These are phyloP conservation scores for Cistogaster globosa DNA, from an alignment of 2,888 invertebrate genomes.

Conservation along the genomic window DNA sequence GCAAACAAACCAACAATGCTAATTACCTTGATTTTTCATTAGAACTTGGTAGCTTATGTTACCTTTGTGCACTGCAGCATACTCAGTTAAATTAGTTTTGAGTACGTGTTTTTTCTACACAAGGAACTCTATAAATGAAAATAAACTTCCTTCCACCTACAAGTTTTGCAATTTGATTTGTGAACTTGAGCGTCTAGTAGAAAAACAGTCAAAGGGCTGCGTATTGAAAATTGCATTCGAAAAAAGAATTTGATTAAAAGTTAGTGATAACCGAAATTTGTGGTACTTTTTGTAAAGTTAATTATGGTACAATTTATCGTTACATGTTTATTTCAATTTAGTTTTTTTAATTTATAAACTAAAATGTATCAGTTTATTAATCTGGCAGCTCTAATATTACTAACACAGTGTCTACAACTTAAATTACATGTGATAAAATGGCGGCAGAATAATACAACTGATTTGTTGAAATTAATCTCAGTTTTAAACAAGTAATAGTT, in stretches of 20 bases:
- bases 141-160: neutral
- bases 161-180: neutral
- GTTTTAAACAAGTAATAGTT: no score
- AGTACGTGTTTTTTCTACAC: neutral
- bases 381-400: no score
- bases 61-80: neutral
- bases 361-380: no score
- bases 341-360: no score
- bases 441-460: no score
- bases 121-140: conserved; percentile 17
- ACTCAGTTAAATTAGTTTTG: conserved; percentile 4
- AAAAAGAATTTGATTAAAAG: conserved; percentile 40
- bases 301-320: neutral
- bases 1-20: conserved; percentile 66
- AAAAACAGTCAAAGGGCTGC: neutral
- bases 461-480: no score
- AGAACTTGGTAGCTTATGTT: neutral
- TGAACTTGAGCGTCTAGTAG: neutral
- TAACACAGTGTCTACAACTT: no score
- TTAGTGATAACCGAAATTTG: neutral
- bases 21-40: conserved; percentile 49
- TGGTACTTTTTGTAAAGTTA: neutral
- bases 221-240: conserved; percentile 15
- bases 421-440: no score
- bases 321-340: no score